Evolutionary conservation across 2,113 vertebrate genomes (phyloP).

Genomic region (Leptosomus discolor): DNA sequence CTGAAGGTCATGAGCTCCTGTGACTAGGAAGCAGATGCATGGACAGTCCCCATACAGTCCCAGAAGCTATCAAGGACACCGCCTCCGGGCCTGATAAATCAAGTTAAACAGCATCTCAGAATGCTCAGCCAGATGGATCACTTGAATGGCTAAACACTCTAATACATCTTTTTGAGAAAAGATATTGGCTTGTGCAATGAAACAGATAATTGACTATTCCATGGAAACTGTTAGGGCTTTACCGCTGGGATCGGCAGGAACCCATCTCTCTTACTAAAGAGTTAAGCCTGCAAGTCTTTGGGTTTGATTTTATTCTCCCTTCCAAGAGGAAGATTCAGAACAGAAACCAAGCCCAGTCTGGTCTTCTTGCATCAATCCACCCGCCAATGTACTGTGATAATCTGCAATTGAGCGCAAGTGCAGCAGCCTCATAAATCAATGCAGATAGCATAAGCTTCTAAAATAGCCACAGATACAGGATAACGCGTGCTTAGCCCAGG

Average conservation of each 20-base stretch:
- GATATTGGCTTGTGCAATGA: slow-evolving; percentile 72
- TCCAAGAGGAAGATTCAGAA: background rate
- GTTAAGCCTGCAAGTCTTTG: background rate
- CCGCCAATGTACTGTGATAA: fast-evolving
- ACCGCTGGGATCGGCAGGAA: slow-evolving; percentile 40
- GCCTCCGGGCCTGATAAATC: slow-evolving; percentile 67
- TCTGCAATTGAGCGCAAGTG: background rate
- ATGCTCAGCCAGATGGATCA: slow-evolving; percentile 71
- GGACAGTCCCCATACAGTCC: background rate
- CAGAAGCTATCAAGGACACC: slow-evolving; percentile 58
- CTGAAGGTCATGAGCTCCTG: slow-evolving; percentile 34
- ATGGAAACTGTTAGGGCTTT: slow-evolving; percentile 42
- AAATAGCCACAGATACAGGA: background rate
- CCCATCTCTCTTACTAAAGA: background rate
- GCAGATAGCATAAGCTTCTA: background rate
- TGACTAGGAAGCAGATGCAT: background rate
- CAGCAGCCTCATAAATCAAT: background rate
- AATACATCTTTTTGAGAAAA: slow-evolving; percentile 71
- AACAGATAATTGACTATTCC: slow-evolving; percentile 75
- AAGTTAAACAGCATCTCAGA: slow-evolving; percentile 59
- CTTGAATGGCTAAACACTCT: slow-evolving; percentile 72
- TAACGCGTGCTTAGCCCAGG: background rate
- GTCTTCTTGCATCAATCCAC: background rate
- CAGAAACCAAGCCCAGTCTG: background rate
- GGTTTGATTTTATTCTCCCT: background rate